Evolutionary conservation across 2,797 vertebrate species (phyloP), one percentile per base, ranked within the genome.

Genomic region (Taeniopygia guttata): DNA sequence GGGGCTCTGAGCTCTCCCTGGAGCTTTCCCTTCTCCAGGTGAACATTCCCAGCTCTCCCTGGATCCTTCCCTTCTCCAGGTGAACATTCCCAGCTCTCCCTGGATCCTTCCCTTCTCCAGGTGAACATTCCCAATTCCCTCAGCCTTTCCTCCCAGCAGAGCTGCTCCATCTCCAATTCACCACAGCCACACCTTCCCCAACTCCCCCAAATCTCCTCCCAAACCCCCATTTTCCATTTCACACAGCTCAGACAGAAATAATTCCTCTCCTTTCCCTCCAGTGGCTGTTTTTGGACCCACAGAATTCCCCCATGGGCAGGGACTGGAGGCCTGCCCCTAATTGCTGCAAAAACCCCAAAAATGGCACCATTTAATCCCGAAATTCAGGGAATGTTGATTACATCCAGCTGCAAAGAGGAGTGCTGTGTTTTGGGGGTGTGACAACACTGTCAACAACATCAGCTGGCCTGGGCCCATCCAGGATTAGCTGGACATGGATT

Each of bases 291-390:
- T 14, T 6, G 2, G 21, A 70, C 17, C 16, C 21, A 10, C 26
- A 7, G 21, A 26, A 52, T 60, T 52, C 38, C 46, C 11, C 32
- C 54, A 26, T 4, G 29, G 34, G 22, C 45, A 21, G 1, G 1
- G 34, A 12, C 34, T 18, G 23, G 32, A 23, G 32, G 30, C 25
- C 25, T 1, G 4, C 20, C 55, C 66, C 4, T 1, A 21, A 45
- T 52, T 70, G 21, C 46, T 60, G 3, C 27, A 32, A 17, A 69
- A 70, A 4, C 7, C 66, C 78, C 66, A 9, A 15, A 60, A 36
- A 4, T 2, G 2, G 38, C 32, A 8, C 5, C 0, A 2, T 22
- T n/a, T 0, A 10, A 15, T 36, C 56, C 59, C 68, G 34, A 27
- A 34, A 43, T 69, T 6, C 36, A 20, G 46, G 22, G 2, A 59